These are phyloP conservation scores for Dendrocopos noguchii DNA, from an alignment of 2,113 vertebrate genomes.

Conservation along the genomic window DNA sequence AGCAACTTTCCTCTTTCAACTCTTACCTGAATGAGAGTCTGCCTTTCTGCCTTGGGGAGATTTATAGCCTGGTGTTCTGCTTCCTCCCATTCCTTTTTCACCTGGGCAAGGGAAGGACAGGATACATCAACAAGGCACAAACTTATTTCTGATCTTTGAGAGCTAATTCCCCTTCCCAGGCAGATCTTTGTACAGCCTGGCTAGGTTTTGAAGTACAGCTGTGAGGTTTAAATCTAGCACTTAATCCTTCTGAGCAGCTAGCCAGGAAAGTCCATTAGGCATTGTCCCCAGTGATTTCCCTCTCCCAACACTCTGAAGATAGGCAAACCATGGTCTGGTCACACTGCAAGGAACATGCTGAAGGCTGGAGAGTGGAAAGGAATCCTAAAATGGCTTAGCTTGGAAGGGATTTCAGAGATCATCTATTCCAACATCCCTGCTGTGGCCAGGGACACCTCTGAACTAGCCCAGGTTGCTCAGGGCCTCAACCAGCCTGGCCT, in stretches of 20 bases:
- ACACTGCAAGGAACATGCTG: neutral
- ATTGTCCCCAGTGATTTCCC: neutral
- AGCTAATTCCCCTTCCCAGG: neutral
- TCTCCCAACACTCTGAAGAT: neutral
- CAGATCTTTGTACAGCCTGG: neutral
- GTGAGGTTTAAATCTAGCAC: neutral
- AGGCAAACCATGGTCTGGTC: neutral
- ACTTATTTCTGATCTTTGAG: neutral
- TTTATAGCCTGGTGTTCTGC: constrained; percentile 94
- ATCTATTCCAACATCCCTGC: no score
- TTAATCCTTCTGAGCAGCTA: neutral
- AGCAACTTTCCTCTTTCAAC: neutral
- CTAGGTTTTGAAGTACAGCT: neutral
- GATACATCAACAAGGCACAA: neutral
- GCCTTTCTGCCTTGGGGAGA: constrained; percentile 93
- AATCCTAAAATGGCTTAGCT: neutral
- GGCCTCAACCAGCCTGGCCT: no score
- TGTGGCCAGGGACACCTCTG: no score
- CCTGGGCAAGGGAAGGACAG: constrained; percentile 73
- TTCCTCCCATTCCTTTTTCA: constrained; percentile 98
- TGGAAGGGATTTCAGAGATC: no score
- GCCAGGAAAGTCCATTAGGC: neutral
- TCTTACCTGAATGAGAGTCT: constrained; percentile 94
- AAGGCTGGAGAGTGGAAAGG: neutral
- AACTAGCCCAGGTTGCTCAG: no score